Evolutionary conservation across 2,888 invertebrate species (phyloP).

Genomic region (Thereva unica): DNA sequence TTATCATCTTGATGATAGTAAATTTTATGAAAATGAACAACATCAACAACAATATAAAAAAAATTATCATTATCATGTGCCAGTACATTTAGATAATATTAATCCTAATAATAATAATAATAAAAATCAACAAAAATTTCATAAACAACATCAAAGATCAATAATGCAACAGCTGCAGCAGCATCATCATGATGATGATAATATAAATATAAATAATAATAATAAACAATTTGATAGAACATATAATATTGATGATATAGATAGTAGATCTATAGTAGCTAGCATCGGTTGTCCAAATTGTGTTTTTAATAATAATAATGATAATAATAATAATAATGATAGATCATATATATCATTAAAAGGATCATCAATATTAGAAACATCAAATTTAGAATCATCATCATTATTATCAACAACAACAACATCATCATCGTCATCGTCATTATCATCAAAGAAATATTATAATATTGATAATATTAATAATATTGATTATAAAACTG

Average conservation of each 20-base stretch:
- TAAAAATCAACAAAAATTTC: not conserved
- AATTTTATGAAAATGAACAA: conserved; percentile 14
- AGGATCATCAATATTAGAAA: conserved; percentile 13
- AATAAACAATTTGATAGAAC: conserved; percentile 22
- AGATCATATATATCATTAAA: conserved; percentile 29
- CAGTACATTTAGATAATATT: conserved; percentile 8
- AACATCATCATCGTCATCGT: conserved; percentile 19
- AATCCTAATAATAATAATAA: not conserved
- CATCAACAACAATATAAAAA: conserved; percentile 17
- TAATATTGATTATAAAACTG: conserved; percentile 3
- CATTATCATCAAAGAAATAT: not conserved
- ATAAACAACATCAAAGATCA: conserved; percentile 22
- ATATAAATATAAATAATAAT: conserved; percentile 1
- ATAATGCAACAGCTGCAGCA: not conserved
- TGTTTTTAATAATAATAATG: conserved; percentile 26
- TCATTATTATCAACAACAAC: conserved; percentile 17
- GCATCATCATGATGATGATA: conserved; percentile 7
- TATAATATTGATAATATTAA: not conserved
- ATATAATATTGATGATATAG: conserved; percentile 29
- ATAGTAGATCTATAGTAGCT: conserved; percentile 35
- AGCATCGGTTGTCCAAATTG: conserved; percentile 40
- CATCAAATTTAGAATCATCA: not conserved
- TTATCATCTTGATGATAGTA: conserved; percentile 18
- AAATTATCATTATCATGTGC: conserved; percentile 1
- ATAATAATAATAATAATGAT: conserved; percentile 27